These are phyloP conservation scores for Arrhopalites spinosus DNA, from an alignment of 2,888 invertebrate genomes.

Conservation along the genomic window DNA sequence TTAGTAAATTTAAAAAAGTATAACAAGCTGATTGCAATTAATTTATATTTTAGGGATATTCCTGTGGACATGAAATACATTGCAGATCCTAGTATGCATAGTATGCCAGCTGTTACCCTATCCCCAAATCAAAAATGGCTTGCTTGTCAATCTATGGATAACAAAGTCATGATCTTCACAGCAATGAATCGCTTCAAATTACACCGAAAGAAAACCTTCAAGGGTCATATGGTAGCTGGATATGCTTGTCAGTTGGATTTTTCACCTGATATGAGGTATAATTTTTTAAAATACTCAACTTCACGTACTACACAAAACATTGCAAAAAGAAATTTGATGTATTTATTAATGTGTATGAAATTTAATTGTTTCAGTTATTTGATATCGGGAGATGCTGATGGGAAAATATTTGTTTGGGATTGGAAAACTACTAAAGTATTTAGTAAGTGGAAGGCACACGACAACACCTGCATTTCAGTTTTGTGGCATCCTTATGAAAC, in stretches of 20 bases:
- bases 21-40: neutral
- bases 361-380: slow-evolving; percentile 75
- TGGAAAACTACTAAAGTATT: slow-evolving; percentile 99
- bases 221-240: slow-evolving; percentile 99
- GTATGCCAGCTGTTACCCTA: slow-evolving; percentile 93
- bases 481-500: slow-evolving; percentile 99
- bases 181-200: slow-evolving; percentile 96
- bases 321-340: too few relatives aligned
- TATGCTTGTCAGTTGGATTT: slow-evolving; percentile 97
- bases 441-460: slow-evolving; percentile 99
- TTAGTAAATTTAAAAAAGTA: neutral
- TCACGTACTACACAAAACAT: neutral
- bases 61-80: slow-evolving; percentile 99
- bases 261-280: slow-evolving; percentile 95
- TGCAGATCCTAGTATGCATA: slow-evolving; percentile 99
- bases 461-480: slow-evolving; percentile 91
- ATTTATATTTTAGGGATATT: slow-evolving; percentile 68
- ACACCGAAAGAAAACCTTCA: slow-evolving; percentile 96
- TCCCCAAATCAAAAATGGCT: slow-evolving; percentile 99
- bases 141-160: slow-evolving; percentile 99
- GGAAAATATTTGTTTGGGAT: slow-evolving; percentile 98
- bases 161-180: slow-evolving; percentile 93
- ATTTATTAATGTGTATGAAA: too few relatives aligned
- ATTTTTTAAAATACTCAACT: slow-evolving; percentile 30
- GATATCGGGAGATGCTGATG: slow-evolving; percentile 97